Base-by-base conservation (phyloP, 2,888 invertebrate genomes). In the Scotopteryx bipunctaria region DNA sequence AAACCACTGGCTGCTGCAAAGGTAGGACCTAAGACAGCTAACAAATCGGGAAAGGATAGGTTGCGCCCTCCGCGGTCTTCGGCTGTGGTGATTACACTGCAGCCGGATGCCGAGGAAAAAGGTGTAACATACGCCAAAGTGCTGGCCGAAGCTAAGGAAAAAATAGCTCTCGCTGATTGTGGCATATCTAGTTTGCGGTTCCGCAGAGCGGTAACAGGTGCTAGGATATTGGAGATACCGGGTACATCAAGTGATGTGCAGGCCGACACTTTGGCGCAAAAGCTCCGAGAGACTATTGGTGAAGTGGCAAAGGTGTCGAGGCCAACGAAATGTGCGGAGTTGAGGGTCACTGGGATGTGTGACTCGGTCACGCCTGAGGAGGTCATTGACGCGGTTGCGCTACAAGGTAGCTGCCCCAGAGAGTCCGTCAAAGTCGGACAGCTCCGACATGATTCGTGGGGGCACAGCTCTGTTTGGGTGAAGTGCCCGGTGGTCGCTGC, bases 401-500 rank as follows among this genome's bases (percentile, higher is more conserved):
- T 6, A 6, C 9, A 9, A 1, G 25, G 25, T 9, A 4, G 9
- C 9, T 25, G 25, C 9, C 25, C 25, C 25, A 25, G 9, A 9
- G 25, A 25, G 9, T 3, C 0, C 1, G 25, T 25, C 0, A 25
- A 9, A 9, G 25, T 25, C 0, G 57, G 55, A 0, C 44, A 41
- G 0, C 45, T 63, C 0, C 21, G 47, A 0, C 9, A n/a, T n/a
- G n/a, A n/a, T n/a, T n/a, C n/a, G n/a, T n/a, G n/a, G n/a, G n/a
- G n/a, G n/a, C n/a, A n/a, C n/a, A n/a, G n/a, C 0, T 8, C 17
- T 0, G 19, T 21, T 15, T n/a, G n/a, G n/a, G 43, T 47, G 19
- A 9, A 44, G 0, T 51, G 55, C 13, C 55, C 55, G 0, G 40
- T 36, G 1, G 21, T 17, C 0, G 47, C 40, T 0, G 55, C 47